phyloP scores from a whole-genome alignment of 2,888 invertebrate genomes.

The Ceraclea dissimilis region DNA sequence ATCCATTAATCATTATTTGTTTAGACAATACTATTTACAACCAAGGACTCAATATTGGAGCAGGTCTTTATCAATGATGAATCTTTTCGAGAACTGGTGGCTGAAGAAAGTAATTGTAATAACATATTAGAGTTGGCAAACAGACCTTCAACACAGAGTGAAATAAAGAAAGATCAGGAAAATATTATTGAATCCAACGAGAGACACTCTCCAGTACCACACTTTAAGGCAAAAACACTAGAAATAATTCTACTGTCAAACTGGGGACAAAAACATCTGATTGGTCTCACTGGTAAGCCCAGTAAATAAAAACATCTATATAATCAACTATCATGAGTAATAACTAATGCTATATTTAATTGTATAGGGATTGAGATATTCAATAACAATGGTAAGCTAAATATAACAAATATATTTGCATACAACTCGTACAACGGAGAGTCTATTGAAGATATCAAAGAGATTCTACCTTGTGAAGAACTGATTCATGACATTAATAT shows the following conservation, averaged over 20 bases:
- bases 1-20: no score
- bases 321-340: neutral
- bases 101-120: slow-evolving; percentile 24
- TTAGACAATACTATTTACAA: slow-evolving; percentile 80
- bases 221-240: slow-evolving; percentile 39
- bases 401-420: slow-evolving; percentile 24
- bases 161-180: slow-evolving; percentile 7
- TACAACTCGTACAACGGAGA: slow-evolving; percentile 21
- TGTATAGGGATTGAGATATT: slow-evolving; percentile 45
- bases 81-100: slow-evolving; percentile 37
- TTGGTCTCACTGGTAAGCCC: slow-evolving; percentile 50
- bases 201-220: slow-evolving; percentile 21
- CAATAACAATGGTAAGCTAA: slow-evolving; percentile 34
- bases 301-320: neutral
- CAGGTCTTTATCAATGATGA: slow-evolving; percentile 46
- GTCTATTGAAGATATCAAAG: slow-evolving; percentile 27
- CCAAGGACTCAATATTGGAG: slow-evolving; percentile 65
- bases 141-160: slow-evolving; percentile 55
- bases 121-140: slow-evolving; percentile 39
- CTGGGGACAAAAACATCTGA: slow-evolving; percentile 54
- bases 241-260: slow-evolving; percentile 53
- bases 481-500: slow-evolving; percentile 64
- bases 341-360: neutral
- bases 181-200: neutral
- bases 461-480: slow-evolving; percentile 39